A percentile compares a stretch with the other conserved stretches of the same genome.
Conservation (phyloP, 2,113 vertebrate genomes). For the Lepus europaeus region DNA sequence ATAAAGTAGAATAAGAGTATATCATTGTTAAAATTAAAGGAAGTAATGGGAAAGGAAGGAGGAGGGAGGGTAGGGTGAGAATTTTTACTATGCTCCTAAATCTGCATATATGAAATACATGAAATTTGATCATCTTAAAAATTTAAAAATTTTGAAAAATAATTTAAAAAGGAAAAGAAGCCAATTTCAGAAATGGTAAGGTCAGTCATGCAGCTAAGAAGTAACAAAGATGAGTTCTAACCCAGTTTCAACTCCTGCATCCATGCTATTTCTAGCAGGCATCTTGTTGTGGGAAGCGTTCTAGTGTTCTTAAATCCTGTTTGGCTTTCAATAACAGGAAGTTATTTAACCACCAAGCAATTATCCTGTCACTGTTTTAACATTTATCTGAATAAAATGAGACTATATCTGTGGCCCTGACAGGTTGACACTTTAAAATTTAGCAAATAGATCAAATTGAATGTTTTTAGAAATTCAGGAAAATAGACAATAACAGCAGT, state of each 20-base stretch:
- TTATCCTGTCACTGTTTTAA: constrained; percentile 37
- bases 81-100: too few species aligned
- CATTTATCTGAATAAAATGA: constrained; percentile 51
- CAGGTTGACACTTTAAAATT: constrained; percentile 28
- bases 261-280: background rate
- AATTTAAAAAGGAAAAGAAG: background rate
- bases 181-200: background rate
- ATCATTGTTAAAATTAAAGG: too few species aligned
- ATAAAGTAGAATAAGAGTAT: too few species aligned
- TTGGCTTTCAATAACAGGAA: constrained; percentile 59
- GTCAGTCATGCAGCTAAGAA: background rate
- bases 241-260: background rate
- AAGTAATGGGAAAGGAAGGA: too few species aligned
- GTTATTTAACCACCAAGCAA: constrained; percentile 44
- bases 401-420: background rate
- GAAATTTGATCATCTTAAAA: too few species aligned
- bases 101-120: too few species aligned
- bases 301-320: background rate
- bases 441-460: constrained; percentile 63
- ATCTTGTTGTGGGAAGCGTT: background rate
- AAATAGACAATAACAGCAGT: constrained; percentile 25
- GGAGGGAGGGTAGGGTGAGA: too few species aligned
- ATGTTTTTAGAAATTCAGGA: constrained; percentile 24
- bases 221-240: background rate
- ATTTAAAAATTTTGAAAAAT: too few species aligned